A percentile compares a stretch with the other conserved stretches of the same genome.
Conservation (phyloP, 2,113 vertebrate genomes). For the Hassar affinis region DNA sequence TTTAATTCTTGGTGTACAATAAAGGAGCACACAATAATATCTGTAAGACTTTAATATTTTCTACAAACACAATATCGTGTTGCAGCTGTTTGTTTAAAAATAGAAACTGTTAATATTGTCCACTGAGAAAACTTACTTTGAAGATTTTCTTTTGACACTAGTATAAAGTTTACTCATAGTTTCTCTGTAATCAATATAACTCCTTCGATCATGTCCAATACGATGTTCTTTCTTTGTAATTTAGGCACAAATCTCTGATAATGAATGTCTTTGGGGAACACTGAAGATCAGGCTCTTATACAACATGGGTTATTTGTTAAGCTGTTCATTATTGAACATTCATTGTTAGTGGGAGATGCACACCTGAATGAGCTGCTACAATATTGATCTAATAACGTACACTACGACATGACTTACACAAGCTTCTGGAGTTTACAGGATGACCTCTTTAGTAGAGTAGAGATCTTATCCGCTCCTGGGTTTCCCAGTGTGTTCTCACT, state of each 20-base stretch:
- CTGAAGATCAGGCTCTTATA: neutral
- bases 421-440: neutral
- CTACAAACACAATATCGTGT: neutral
- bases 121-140: neutral
- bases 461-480: neutral
- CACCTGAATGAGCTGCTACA: neutral
- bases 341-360: neutral
- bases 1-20: neutral
- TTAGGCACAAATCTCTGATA: neutral
- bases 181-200: neutral
- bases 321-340: neutral
- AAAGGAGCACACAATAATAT: neutral
- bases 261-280: too few relatives aligned
- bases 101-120: neutral
- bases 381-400: neutral
- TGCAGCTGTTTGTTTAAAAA: neutral
- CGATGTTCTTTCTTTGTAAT: neutral
- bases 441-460: neutral
- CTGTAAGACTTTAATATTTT: neutral
- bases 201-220: too few relatives aligned
- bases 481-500: conserved; percentile 8
- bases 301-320: neutral
- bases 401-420: neutral
- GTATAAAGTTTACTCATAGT: neutral
- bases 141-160: neutral